Conservation (phyloP, 2,113 vertebrate genomes). For the Engystomops pustulosus region DNA sequence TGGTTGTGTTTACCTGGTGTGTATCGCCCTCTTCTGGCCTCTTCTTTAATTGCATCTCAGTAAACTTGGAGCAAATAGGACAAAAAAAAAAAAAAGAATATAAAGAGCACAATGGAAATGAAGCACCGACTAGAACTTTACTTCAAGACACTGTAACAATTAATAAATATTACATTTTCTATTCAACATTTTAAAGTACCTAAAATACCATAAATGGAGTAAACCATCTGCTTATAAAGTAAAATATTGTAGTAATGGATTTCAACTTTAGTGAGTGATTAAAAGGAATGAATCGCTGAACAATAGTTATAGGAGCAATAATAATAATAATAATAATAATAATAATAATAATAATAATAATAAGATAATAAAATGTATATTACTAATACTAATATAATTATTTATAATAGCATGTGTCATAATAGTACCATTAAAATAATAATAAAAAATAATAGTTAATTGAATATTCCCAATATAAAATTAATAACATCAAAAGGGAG, state of each 20-base stretch:
- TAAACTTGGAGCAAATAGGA: slow-evolving; percentile 5
- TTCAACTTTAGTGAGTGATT: not conserved
- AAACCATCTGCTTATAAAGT: not conserved
- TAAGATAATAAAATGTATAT: no score
- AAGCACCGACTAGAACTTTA: not conserved
- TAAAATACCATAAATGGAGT: no score
- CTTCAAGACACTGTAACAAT: not conserved
- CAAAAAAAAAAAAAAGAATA: not conserved
- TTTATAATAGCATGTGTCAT: no score
- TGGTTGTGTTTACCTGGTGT: slow-evolving; percentile 43
- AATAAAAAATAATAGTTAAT: no score
- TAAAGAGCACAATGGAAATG: not conserved
- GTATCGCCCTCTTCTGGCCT: slow-evolving; percentile 40
- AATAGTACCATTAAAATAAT: no score
- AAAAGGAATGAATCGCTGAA: not conserved
- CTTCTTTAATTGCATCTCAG: not conserved
- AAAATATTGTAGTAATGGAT: not conserved
- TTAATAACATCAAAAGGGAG: no score
- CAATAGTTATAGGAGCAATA: not conserved
- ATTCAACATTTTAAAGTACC: no score
- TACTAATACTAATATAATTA: no score
- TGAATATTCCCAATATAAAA: no score
- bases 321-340: not conserved
- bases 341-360: not conserved
- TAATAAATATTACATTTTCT: no score